Base-by-base conservation (phyloP, 1,140 invertebrate genomes). In the Rhizoglyphus robini region DNA sequence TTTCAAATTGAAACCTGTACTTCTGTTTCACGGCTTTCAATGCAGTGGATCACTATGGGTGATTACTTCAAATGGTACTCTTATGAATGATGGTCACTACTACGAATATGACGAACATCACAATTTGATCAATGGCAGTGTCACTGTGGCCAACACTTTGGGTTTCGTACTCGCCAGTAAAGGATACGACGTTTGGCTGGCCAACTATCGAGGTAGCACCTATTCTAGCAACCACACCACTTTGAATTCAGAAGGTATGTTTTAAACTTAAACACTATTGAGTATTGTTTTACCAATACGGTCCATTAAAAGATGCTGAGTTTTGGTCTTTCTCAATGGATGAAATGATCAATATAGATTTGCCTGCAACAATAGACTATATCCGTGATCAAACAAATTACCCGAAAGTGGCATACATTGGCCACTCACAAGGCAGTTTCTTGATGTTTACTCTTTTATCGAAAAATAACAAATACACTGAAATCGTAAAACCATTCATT, bases 31-130 rank as follows among this genome's bases (percentile, higher is more conserved):
- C 73, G 88, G 88, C 0, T 76, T 90, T 4, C 73, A 88, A 0
- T 83, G 82, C 5, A 84, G 84, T 70, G 87, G 86, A 1, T 81
- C 83, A 0, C 84, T 87, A 73, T 91, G 83, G 82, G 77, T 90
- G 13, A 74, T 86, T 4, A 79, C 83, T 67, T 83, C 83, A 18
- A 2, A 11, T 1, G 61, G 61, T 2, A 1, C 15, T 20, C 32
- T 63, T 18, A 46, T 48, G 36, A 34, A 48, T 46, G 47, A 63
- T 46, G 41, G 61, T 18, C 2, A 31, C 20, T 63, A 63, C 27
- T 41, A 31, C n/a, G 61, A 63, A 51, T 51, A 20, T 27, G 27
- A 60, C 5, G 20, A 32, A 11, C 5, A 27, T 51, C 8, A 29
- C 27, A 58, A 59, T 3, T 3, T 3, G 2, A 51, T 20, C 18